Percentiles rank a stretch among this genome's conserved stretches.
These are phyloP conservation scores for Helogale parvula DNA, from an alignment of 2,113 vertebrate species.

Conservation along the genomic window DNA sequence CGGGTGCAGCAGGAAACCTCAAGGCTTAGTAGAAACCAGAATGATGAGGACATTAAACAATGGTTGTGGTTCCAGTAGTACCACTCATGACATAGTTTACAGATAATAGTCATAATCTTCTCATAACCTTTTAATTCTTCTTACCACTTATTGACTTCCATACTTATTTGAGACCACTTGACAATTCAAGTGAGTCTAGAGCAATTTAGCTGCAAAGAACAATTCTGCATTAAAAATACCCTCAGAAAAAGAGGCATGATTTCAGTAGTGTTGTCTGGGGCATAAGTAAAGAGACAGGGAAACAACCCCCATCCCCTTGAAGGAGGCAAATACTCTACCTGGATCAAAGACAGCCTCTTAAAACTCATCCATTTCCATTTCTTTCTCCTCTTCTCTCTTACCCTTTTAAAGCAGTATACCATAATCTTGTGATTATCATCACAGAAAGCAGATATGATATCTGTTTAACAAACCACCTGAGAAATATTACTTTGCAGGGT, in stretches of 20 bases:
- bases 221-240: conserved; percentile 31
- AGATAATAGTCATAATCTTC: not conserved
- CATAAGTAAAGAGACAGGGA: not conserved
- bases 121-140: not conserved
- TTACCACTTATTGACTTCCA: not conserved
- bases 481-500: not conserved
- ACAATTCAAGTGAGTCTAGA: not conserved
- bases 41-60: not conserved
- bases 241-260: not conserved
- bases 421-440: not conserved
- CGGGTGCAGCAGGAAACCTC: not conserved
- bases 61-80: not conserved
- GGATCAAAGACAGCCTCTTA: not conserved
- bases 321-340: not conserved
- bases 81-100: not conserved
- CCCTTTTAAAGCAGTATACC: not conserved
- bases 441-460: not conserved
- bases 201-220: not conserved
- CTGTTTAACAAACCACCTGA: not conserved
- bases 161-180: not conserved
- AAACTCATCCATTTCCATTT: not conserved
- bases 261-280: not conserved
- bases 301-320: not conserved
- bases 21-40: not conserved
- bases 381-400: not conserved